Evolutionary conservation across 2,888 invertebrate genomes (phyloP).

Genomic region (Galeruca laticollis): DNA sequence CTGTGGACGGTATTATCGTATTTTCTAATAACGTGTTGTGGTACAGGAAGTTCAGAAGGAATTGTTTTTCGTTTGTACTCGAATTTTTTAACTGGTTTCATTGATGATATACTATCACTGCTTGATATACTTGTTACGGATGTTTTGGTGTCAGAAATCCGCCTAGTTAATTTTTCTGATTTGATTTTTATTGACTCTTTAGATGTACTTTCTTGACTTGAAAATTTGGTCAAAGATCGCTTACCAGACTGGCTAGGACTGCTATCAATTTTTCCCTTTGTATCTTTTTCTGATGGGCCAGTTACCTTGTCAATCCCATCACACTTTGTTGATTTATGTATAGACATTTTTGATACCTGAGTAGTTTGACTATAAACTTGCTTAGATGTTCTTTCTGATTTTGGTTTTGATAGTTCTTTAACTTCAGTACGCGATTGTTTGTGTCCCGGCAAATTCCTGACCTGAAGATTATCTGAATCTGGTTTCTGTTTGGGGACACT

Average conservation of each 20-base stretch:
- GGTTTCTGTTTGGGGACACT: not conserved
- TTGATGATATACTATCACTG: conserved; percentile 21
- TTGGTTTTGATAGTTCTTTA: not conserved
- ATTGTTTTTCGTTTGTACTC: conserved; percentile 43
- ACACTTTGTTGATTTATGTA: not conserved
- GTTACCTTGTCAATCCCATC: not conserved
- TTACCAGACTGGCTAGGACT: not conserved
- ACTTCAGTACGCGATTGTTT: not conserved
- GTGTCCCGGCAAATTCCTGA: not conserved
- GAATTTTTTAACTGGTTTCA: conserved; percentile 36
- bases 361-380: not conserved
- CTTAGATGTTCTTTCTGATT: not conserved
- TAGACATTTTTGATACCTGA: not conserved
- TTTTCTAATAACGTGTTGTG: conserved; percentile 51
- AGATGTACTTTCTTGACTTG: conserved; percentile 48
- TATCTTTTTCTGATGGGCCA: not conserved
- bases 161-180: not conserved
- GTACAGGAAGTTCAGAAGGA: conserved; percentile 29
- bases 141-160: not conserved
- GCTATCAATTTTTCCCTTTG: not conserved
- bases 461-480: not conserved
- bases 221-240: not conserved
- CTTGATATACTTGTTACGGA: conserved; percentile 19
- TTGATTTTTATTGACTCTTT: conserved; percentile 18
- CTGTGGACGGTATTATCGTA: conserved; percentile 63